Base-by-base conservation (phyloP, 2,797 vertebrate genomes). In the Huso huso region DNA sequence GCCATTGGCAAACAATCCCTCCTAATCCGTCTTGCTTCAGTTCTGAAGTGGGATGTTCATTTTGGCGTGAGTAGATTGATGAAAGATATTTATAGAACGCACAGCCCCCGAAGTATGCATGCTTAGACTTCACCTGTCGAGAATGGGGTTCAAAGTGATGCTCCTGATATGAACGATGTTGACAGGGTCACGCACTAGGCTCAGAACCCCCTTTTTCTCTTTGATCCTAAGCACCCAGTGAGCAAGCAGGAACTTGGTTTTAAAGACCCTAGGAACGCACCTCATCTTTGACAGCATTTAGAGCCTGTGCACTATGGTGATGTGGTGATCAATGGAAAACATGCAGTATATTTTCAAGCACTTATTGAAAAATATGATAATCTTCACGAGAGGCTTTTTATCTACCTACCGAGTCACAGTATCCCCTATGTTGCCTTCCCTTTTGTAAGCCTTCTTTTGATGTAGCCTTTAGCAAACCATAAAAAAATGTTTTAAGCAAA, bases 81-180 rank as follows among this genome's bases (percentile, higher is more conserved):
- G 9, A 58, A 58, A n/a, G 6, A 58, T 13, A 37, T 37, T 37
- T 37, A 37, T 37, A 37, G 23, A 37, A 37, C 23, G 23, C 10
- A 13, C 10, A 55, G 51, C 51, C n/a, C 51, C 37, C 12, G 48
- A 65, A 48, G 57, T 65, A 48, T n/a, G 49, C 6, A 8, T 8
- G 48, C 37, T 57, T 13, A 49, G 51, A 52, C 57, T 58, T 65
- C 10, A 66, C 51, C 65, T 66, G 23, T 57, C 57, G 64, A 66
- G n/a, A 48, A 59, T 15, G 53, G 64, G 37, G 48, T 60, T 49
- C 48, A 59, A 13, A 66, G 53, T 57, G 48, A 59, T 58, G 48
- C 11, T 66, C 49, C 52, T 66, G 53, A 11, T 8, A 48, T 37
- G 51, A 66, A n/a, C 10, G 51, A 58, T 49, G 64, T 48, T 58